Evolutionary conservation across 2,888 invertebrate species (phyloP).

Genomic region (Scelioninae gen. 2): DNA sequence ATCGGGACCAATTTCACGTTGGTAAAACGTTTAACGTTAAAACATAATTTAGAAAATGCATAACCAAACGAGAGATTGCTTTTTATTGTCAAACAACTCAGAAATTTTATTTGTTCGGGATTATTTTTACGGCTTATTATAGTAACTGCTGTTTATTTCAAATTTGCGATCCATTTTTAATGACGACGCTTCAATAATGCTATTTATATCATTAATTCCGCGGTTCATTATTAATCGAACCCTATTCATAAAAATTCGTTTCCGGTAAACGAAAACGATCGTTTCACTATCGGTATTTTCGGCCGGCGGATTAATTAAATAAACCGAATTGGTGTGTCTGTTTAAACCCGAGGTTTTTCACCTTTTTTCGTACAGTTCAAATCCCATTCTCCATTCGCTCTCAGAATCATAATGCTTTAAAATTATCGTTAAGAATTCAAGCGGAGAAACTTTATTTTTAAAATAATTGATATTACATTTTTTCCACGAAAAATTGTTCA

Average conservation of each 20-base stretch:
- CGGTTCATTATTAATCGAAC: neutral
- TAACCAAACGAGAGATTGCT: too few species aligned
- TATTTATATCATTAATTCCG: neutral
- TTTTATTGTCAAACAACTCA: too few species aligned
- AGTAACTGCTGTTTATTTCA: too few species aligned
- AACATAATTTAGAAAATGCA: too few species aligned
- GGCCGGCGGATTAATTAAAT: neutral
- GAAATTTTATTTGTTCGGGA: too few species aligned
- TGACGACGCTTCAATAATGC: too few species aligned
- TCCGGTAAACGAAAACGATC: conserved; percentile 2
- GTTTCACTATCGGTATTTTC: conserved; percentile 1
- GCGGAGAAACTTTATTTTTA: conserved; percentile 1
- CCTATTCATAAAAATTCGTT: conserved; percentile 1
- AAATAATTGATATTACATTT: neutral
- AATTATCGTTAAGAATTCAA: conserved; percentile 1
- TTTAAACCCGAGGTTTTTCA: neutral
- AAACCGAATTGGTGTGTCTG: neutral
- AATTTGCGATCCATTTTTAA: too few species aligned
- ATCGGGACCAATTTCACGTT: too few species aligned
- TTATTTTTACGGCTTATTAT: too few species aligned
- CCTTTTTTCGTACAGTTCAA: neutral
- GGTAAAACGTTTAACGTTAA: too few species aligned
- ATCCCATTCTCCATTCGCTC: neutral
- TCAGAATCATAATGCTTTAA: neutral
- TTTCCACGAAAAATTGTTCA: neutral